A percentile compares a stretch with the other conserved stretches of the same genome.
Conservation (phyloP, 2,113 vertebrate species). For the Neodon shergylaensis region DNA sequence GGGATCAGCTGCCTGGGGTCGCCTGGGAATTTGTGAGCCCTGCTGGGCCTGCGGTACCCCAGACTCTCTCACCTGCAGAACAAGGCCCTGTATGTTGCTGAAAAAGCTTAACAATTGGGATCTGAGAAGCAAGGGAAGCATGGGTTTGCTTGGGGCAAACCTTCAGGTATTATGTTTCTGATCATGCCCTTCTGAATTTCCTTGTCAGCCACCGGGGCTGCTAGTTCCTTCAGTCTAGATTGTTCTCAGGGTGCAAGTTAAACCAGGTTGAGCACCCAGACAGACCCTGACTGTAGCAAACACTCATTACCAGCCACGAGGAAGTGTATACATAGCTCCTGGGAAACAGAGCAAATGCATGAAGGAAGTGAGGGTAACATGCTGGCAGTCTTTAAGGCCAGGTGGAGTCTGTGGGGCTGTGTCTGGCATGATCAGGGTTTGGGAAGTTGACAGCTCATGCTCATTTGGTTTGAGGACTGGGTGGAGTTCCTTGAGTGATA, state of each 20-base stretch:
- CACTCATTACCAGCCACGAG: neutral
- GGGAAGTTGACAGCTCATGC: neutral
- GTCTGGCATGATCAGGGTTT: neutral
- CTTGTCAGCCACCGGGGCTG: neutral
- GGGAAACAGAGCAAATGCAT: neutral
- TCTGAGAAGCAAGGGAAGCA: neutral
- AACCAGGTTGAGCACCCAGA: neutral
- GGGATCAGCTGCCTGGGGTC: neutral
- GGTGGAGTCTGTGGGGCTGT: neutral
- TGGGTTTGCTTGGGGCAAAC: neutral
- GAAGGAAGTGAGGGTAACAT: neutral
- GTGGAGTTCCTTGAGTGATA: neutral
- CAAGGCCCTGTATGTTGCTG: neutral
- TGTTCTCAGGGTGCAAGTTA: neutral
- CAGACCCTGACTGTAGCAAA: neutral
- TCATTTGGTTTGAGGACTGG: neutral
- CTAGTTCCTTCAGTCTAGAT: no score
- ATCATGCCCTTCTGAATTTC: neutral
- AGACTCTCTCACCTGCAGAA: neutral
- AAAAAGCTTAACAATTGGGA: neutral
- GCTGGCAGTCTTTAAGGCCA: neutral
- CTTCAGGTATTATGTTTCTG: accelerated
- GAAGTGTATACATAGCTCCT: neutral
- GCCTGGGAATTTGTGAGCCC: neutral
- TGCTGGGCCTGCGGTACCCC: no score